Conservation (phyloP, 2,113 vertebrate genomes). For the Bungarus multicinctus region DNA sequence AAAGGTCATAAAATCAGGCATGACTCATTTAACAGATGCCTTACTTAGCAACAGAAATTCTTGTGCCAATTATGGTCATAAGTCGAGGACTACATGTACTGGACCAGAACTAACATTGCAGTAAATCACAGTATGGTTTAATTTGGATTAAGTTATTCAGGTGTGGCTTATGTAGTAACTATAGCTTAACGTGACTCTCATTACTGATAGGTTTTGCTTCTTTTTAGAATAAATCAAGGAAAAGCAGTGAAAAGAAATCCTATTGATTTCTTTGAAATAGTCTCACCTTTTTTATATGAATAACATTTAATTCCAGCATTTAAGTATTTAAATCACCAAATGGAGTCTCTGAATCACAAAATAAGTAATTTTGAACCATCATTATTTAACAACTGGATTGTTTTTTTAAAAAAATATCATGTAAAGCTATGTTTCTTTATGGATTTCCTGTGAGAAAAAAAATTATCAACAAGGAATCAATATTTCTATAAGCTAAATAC, state of each 20-base stretch:
- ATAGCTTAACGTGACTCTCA: background rate
- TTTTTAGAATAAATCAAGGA: background rate
- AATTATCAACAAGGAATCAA: background rate
- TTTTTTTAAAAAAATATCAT: background rate
- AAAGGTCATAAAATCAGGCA: background rate
- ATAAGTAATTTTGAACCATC: background rate
- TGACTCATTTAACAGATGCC: background rate
- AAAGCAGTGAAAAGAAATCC: background rate
- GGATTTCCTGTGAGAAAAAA: background rate
- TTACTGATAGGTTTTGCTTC: background rate
- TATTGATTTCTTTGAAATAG: background rate
- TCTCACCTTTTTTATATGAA: background rate
- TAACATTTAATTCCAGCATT: background rate
- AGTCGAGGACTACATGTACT: background rate
- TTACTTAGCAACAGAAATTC: background rate
- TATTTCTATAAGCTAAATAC: background rate
- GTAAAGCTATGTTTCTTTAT: background rate
- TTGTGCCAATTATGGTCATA: background rate
- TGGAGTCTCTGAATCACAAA: background rate
- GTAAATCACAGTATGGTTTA: background rate
- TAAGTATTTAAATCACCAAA: background rate
- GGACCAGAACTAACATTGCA: background rate
- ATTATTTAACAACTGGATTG: background rate
- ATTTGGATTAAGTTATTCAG: background rate
- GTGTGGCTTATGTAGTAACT: background rate